A percentile compares a stretch with the other conserved stretches of the same genome.
Conservation (phyloP, 2,797 vertebrate species). For the Neomorphus geoffroyi region DNA sequence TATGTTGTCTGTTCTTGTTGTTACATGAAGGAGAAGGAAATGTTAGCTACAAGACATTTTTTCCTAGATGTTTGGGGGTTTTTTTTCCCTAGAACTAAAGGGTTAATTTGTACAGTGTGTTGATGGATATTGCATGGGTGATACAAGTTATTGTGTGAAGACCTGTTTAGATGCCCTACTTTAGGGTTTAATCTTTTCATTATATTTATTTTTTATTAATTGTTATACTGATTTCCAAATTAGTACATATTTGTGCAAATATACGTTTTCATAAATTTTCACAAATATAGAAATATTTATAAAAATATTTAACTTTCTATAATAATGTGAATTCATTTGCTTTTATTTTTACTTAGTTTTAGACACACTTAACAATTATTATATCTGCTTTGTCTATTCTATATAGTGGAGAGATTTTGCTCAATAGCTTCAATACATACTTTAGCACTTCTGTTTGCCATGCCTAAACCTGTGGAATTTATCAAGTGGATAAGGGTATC, state of each 20-base stretch:
- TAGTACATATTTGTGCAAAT: neutral
- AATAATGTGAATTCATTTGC: neutral
- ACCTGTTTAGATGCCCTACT: neutral
- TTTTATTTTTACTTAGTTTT: neutral
- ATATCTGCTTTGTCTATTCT: neutral
- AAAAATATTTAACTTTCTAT: neutral
- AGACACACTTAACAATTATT: neutral
- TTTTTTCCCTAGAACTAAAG: accelerated
- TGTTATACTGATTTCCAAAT: neutral
- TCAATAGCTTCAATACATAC: neutral
- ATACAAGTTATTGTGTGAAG: neutral
- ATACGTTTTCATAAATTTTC: neutral
- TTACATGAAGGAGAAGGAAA: neutral
- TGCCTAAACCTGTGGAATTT: neutral
- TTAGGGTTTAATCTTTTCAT: neutral
- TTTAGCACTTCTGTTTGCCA: neutral
- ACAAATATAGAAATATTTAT: neutral
- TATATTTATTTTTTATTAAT: neutral
- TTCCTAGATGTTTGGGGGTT: neutral
- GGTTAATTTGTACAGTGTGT: neutral
- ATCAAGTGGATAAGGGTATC: neutral
- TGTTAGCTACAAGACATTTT: accelerated
- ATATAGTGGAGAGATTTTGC: neutral
- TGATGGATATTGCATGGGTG: neutral
- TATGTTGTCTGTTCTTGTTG: neutral